Evolutionary conservation across 37 sponge, comb jelly and placozoan genomes (phyloP).

Genomic region (Spongilla lacustris): DNA sequence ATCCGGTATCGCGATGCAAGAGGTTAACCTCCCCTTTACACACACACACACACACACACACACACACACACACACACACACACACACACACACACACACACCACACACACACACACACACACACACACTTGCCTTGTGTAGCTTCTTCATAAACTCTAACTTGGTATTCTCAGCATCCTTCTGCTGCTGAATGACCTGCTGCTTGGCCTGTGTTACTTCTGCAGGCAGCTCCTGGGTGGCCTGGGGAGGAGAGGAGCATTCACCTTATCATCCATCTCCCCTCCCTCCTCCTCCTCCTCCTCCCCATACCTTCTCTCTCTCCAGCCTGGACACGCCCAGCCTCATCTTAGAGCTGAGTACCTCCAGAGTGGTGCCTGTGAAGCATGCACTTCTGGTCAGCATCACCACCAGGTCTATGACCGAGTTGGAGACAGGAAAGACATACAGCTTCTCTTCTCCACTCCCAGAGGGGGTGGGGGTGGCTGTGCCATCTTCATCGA

Average conservation of each 20-base stretch:
- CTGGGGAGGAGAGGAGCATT: not conserved
- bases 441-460: not conserved
- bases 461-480: not conserved
- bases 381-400: constrained; percentile 55
- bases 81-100: not conserved
- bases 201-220: constrained; percentile 52
- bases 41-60: no score
- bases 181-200: constrained; percentile 36
- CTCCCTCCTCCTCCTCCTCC: not conserved
- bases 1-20: no score
- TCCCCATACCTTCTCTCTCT: not conserved
- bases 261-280: not conserved
- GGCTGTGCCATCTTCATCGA: not conserved
- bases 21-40: no score
- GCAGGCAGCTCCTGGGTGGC: constrained; percentile 31
- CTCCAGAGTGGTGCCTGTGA: constrained; percentile 36
- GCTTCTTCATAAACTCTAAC: constrained; percentile 53
- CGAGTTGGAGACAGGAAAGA: constrained; percentile 75
- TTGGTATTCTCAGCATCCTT: constrained; percentile 33
- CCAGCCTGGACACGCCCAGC: not conserved
- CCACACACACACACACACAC: not conserved
- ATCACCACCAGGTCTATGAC: constrained; percentile 72
- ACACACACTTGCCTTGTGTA: constrained; percentile 46
- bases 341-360: constrained; percentile 52
- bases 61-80: not conserved